Percentiles rank a stretch among this genome's conserved stretches.
phyloP scores from a whole-genome alignment of 2,113 vertebrate genomes.

The Bucco capensis region DNA sequence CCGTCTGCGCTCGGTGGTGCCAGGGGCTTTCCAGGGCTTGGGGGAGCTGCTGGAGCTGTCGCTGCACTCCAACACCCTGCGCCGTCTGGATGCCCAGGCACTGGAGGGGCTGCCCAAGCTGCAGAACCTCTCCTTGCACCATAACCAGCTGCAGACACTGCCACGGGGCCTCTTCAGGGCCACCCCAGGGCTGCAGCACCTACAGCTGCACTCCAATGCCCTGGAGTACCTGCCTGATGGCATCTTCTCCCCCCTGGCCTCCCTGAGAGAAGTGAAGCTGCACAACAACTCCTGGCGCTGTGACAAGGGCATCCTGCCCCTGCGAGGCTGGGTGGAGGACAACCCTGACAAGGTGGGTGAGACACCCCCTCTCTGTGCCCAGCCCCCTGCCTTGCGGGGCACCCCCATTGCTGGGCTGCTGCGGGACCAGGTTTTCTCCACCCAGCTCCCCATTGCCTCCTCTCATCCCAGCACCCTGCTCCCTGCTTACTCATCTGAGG shows the following conservation, averaged over 20 bases:
- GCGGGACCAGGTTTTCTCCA: neutral
- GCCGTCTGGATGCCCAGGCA: slow-evolving; percentile 65
- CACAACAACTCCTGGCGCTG: slow-evolving; percentile 90
- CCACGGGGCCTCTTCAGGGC: slow-evolving; percentile 76
- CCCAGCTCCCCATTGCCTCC: neutral
- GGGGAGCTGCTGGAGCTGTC: slow-evolving; percentile 81
- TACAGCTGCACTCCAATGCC: slow-evolving; percentile 86
- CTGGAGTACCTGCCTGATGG: slow-evolving; percentile 77
- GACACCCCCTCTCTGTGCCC: slow-evolving; percentile 72
- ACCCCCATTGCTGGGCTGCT: slow-evolving; percentile 60
- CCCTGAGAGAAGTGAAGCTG: slow-evolving; percentile 75
- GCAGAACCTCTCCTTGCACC: slow-evolving; percentile 86
- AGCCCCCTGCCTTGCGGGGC: slow-evolving; percentile 65
- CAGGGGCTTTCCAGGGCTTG: slow-evolving; percentile 78
- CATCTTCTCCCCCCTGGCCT: slow-evolving; percentile 74
- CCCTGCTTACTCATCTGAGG: neutral
- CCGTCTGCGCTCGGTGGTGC: slow-evolving; percentile 74
- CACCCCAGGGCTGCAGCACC: slow-evolving; percentile 61
- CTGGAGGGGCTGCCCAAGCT: slow-evolving; percentile 78
- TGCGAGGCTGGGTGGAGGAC: slow-evolving; percentile 79
- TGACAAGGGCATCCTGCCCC: slow-evolving; percentile 79
- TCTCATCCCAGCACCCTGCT: neutral
- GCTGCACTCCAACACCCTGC: slow-evolving; percentile 83
- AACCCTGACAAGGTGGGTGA: slow-evolving; percentile 72
- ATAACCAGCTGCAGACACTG: slow-evolving; percentile 80